phyloP scores from a whole-genome alignment of 2,888 invertebrate species.

The Drosophila neonasuta region DNA sequence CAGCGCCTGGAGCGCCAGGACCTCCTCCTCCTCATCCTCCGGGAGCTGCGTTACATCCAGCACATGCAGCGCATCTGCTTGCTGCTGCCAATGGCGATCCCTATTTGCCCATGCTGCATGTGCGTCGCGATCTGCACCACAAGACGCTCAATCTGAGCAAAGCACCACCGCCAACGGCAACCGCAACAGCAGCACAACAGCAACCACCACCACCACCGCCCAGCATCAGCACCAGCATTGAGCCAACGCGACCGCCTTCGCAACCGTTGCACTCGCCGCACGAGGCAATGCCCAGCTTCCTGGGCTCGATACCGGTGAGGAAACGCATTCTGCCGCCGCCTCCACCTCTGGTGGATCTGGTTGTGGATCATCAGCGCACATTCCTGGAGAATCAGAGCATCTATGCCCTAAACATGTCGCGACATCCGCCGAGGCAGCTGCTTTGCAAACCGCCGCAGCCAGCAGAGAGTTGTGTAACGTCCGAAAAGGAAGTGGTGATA shows the following conservation, averaged over 20 bases:
- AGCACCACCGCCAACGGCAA: conserved; percentile 31
- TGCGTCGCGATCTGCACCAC: conserved; percentile 89
- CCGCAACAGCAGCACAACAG: conserved; percentile 36
- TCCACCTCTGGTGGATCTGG: conserved; percentile 53
- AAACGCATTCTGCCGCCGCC: conserved; percentile 78
- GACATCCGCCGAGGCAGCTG: conserved; percentile 75
- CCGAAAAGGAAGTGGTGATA: conserved; percentile 40
- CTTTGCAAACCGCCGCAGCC: conserved; percentile 54
- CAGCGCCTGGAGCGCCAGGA: conserved; percentile 47
- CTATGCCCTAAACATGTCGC: conserved; percentile 79
- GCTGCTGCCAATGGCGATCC: conserved; percentile 74
- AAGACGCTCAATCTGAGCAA: conserved; percentile 79
- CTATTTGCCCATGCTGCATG: conserved; percentile 86
- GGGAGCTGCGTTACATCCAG: conserved; percentile 40
- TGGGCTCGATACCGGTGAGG: conserved; percentile 81
- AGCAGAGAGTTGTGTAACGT: conserved; percentile 53
- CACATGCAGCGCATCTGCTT: conserved; percentile 54
- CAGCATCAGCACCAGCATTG: conserved; percentile 64
- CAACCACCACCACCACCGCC: conserved; percentile 44
- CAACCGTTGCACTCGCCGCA: conserved; percentile 80
- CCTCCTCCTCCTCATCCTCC: conserved; percentile 27
- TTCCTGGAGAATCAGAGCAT: conserved; percentile 61
- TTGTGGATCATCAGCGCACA: conserved; percentile 68
- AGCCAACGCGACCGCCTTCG: conserved; percentile 67
- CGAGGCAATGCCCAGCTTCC: conserved; percentile 81